phyloP scores from a whole-genome alignment of 2,888 invertebrate genomes.

The Sarcophaga rosellei region DNA sequence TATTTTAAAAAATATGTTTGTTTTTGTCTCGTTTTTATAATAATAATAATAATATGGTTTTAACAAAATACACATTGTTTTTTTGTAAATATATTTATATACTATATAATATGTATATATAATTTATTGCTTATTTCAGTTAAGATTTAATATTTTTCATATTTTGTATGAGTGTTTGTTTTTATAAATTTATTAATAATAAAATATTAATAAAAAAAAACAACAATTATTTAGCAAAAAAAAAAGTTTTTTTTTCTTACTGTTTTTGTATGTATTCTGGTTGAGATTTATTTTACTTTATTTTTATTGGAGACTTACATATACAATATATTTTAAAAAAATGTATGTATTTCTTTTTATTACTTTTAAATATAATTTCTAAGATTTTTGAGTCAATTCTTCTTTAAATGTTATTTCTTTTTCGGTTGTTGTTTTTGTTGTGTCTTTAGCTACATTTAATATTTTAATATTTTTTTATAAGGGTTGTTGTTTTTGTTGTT shows the following conservation, averaged over 20 bases:
- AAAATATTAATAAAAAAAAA: slow-evolving; percentile 38
- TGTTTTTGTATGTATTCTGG: slow-evolving; percentile 4
- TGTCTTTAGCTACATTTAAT: slow-evolving; percentile 45
- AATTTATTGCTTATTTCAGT: slow-evolving; percentile 64
- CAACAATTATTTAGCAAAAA: slow-evolving; percentile 66
- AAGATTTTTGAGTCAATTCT: slow-evolving; percentile 44
- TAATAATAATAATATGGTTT: slow-evolving; percentile 48
- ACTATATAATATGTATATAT: slow-evolving; percentile 28
- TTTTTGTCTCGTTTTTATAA: slow-evolving; percentile 38
- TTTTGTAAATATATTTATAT: slow-evolving; percentile 54
- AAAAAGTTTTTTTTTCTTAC: slow-evolving; percentile 27
- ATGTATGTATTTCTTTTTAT: slow-evolving; percentile 22
- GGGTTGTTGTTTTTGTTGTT: slow-evolving; percentile 26
- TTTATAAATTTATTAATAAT: slow-evolving; percentile 22
- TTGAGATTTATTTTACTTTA: slow-evolving; percentile 20
- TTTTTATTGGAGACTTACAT: slow-evolving; percentile 45
- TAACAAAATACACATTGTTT: slow-evolving; percentile 63
- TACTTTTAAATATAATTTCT: slow-evolving; percentile 40
- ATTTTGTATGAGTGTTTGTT: slow-evolving; percentile 25
- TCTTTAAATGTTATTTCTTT: not conserved
- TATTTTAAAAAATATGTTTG: slow-evolving; percentile 54
- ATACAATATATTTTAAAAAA: slow-evolving; percentile 24
- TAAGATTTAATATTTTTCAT: slow-evolving; percentile 38
- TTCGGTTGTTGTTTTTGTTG: slow-evolving; percentile 9
- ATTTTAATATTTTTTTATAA: slow-evolving; percentile 6